Conservation (phyloP, 1,140 invertebrate genomes). For the Macrocentrus cingulum region DNA sequence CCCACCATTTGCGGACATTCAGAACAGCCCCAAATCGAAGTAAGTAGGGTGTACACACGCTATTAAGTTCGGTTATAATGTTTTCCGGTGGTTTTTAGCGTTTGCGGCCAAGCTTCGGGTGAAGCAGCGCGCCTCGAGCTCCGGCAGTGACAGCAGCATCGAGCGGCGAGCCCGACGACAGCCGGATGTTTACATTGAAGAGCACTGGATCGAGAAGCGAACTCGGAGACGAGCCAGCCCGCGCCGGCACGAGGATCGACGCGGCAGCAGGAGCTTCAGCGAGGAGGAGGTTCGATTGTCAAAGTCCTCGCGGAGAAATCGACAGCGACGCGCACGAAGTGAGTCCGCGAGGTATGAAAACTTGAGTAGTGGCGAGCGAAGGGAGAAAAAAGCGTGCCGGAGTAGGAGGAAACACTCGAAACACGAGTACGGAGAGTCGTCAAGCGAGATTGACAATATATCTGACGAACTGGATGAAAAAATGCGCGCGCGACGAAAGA, state of each 20-base stretch:
- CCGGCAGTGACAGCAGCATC: slow-evolving; percentile 42
- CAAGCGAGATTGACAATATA: slow-evolving; percentile 35
- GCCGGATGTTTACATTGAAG: slow-evolving; percentile 50
- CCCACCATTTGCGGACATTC: slow-evolving; percentile 43
- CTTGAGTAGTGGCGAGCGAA: slow-evolving; percentile 7
- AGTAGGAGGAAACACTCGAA: slow-evolving; percentile 33
- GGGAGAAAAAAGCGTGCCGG: slow-evolving; percentile 29
- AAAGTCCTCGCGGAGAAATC: slow-evolving; percentile 42
- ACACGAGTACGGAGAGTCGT: slow-evolving; percentile 40
- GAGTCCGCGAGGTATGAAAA: slow-evolving; percentile 48
- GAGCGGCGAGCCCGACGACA: slow-evolving; percentile 26
- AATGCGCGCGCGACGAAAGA: slow-evolving; percentile 15
- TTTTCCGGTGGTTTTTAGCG: slow-evolving; percentile 36
- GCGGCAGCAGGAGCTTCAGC: slow-evolving; percentile 51
- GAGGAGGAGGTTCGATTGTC: slow-evolving; percentile 51
- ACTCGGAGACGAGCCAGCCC: slow-evolving; percentile 42
- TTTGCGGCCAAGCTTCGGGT: slow-evolving; percentile 47
- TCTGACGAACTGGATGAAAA: slow-evolving; percentile 18
- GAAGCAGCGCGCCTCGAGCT: slow-evolving; percentile 40
- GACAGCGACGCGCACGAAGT: slow-evolving; percentile 46
- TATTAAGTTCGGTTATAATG: neutral
- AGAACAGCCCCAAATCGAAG: slow-evolving; percentile 45
- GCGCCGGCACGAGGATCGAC: slow-evolving; percentile 37
- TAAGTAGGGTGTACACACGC: slow-evolving; percentile 12
- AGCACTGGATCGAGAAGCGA: slow-evolving; percentile 49